Percentiles rank a stretch among this genome's conserved stretches.
These are phyloP conservation scores for Drosophila merina DNA, from an alignment of 2,888 invertebrate species.

Conservation along the genomic window DNA sequence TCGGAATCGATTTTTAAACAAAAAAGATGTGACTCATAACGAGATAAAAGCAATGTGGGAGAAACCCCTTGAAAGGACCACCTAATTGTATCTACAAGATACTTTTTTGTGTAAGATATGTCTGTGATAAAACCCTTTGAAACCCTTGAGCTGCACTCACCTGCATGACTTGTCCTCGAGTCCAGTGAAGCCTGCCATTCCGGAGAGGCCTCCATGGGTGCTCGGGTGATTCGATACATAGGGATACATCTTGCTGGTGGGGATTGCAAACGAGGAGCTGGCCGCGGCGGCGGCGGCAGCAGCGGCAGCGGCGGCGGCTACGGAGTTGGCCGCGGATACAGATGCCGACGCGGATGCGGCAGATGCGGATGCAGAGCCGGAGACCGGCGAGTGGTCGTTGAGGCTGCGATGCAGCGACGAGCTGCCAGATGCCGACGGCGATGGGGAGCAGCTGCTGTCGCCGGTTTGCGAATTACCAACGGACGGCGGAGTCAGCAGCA, in stretches of 20 bases:
- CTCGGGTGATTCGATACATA: slow-evolving; percentile 91
- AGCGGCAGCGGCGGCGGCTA: slow-evolving; percentile 80
- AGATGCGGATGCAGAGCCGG: slow-evolving; percentile 79
- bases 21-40: not conserved
- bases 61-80: not conserved
- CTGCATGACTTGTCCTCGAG: slow-evolving; percentile 84
- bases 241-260: slow-evolving; percentile 94
- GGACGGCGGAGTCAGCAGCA: slow-evolving; percentile 80
- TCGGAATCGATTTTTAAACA: not conserved
- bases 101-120: no score
- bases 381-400: slow-evolving; percentile 83
- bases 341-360: slow-evolving; percentile 78
- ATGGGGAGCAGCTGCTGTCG: slow-evolving; percentile 76
- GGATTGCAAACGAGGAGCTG: slow-evolving; percentile 86
- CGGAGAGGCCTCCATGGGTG: slow-evolving; percentile 92
- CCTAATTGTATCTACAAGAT: no score
- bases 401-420: slow-evolving; percentile 73
- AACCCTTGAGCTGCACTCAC: slow-evolving; percentile 63
- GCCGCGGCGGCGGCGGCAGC: slow-evolving; percentile 79
- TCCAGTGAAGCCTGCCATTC: slow-evolving; percentile 86
- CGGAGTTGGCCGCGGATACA: slow-evolving; percentile 78
- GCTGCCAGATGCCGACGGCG: slow-evolving; percentile 67
- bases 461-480: slow-evolving; percentile 73
- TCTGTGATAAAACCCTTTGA: no score
- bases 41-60: not conserved